phyloP scores from a whole-genome alignment of 2,888 invertebrate genomes.

The Aphodius granarius region DNA sequence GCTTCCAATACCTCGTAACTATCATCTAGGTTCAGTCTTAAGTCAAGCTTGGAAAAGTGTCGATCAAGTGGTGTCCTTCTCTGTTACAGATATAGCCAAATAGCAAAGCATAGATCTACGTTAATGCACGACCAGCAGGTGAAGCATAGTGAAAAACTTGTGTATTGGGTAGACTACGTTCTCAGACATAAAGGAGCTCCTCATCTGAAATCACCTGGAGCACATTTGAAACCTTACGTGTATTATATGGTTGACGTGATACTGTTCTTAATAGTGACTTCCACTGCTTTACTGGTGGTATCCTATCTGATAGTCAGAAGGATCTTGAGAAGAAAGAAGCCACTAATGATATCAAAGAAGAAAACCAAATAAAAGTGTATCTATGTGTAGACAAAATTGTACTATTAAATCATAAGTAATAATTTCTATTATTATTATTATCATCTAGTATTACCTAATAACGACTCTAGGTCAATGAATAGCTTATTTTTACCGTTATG shows the following conservation, averaged over 20 bases:
- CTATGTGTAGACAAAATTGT: too few relatives aligned
- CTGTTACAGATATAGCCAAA: slow-evolving; percentile 24
- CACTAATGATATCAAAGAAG: not conserved
- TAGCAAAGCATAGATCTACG: slow-evolving; percentile 36
- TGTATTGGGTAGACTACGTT: slow-evolving; percentile 46
- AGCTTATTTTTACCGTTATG: too few relatives aligned
- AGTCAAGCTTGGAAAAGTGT: not conserved
- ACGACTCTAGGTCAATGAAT: too few relatives aligned
- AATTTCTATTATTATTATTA: too few relatives aligned
- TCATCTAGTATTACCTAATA: too few relatives aligned
- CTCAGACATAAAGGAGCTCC: slow-evolving; percentile 42
- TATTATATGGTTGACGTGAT: slow-evolving; percentile 42
- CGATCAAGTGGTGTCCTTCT: not conserved
- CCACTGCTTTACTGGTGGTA: not conserved
- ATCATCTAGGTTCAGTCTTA: too few relatives aligned
- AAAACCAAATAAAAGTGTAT: not conserved
- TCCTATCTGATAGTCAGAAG: not conserved
- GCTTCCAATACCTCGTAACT: too few relatives aligned
- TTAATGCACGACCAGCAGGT: slow-evolving; percentile 41
- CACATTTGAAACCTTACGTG: slow-evolving; percentile 40
- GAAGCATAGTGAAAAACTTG: slow-evolving; percentile 40
- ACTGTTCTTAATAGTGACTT: slow-evolving; percentile 15
- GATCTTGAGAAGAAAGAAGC: not conserved
- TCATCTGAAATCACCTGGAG: slow-evolving; percentile 41
- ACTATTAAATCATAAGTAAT: too few relatives aligned